These are phyloP conservation scores for Pheosia gnoma DNA, from an alignment of 2,888 invertebrate species.

Conservation along the genomic window DNA sequence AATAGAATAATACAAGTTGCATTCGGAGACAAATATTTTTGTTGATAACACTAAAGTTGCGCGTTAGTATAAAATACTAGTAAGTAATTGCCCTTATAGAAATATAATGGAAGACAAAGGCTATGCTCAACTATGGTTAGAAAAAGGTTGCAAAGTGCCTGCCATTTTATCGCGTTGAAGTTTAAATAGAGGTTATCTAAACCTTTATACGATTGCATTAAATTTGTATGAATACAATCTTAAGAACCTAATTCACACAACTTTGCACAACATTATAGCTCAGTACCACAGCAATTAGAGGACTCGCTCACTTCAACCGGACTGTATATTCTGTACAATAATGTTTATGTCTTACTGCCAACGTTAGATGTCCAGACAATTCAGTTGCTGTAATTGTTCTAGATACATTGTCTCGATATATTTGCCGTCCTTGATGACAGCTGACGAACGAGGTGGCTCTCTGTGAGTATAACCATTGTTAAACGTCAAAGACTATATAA, in stretches of 20 bases:
- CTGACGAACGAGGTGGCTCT: constrained; percentile 45
- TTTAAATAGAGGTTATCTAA: not conserved
- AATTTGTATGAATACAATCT: not conserved
- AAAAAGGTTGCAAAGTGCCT: not conserved
- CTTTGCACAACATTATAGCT: not conserved
- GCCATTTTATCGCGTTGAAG: not conserved
- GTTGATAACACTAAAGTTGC: too few species aligned
- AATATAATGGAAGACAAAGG: not conserved
- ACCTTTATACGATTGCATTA: not conserved
- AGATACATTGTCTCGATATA: constrained; percentile 46
- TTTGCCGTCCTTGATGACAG: constrained; percentile 52
- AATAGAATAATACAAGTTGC: not conserved
- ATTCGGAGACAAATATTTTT: too few species aligned
- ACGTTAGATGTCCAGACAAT: constrained; percentile 11
- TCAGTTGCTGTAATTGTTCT: constrained; percentile 24
- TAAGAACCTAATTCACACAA: not conserved
- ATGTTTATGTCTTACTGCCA: constrained; percentile 4
- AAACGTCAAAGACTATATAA: constrained; percentile 34
- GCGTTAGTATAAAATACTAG: too few species aligned
- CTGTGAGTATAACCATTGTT: constrained; percentile 25
- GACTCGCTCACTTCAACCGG: not conserved
- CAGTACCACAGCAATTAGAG: constrained; percentile 1
- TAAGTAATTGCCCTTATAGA: too few species aligned
- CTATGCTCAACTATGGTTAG: not conserved
- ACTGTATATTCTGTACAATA: not conserved